Conservation (phyloP, 2,113 vertebrate genomes). For the Pygoscelis antarcticus region DNA sequence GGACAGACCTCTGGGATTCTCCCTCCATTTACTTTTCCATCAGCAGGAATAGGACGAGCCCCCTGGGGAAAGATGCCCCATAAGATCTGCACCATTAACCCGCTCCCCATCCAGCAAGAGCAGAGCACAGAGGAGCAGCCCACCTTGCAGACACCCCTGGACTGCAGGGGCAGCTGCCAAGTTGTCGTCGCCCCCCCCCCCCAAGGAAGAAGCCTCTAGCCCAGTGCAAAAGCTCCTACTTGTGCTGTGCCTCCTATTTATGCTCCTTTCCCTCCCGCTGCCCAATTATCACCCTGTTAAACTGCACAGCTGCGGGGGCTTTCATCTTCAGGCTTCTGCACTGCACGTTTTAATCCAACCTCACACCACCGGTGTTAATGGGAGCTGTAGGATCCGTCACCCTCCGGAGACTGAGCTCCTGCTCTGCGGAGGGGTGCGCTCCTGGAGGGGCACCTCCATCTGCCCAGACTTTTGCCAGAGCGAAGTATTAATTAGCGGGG, state of each 20-base stretch:
- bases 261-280: neutral
- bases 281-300: constrained; percentile 17
- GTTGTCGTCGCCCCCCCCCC: neutral
- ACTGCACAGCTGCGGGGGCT: neutral
- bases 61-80: neutral
- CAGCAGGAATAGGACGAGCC: neutral
- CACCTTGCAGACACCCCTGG: neutral
- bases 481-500: neutral
- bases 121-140: neutral
- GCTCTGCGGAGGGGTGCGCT: neutral
- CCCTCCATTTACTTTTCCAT: neutral
- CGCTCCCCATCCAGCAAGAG: neutral
- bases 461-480: neutral
- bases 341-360: neutral
- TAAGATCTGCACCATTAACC: neutral
- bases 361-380: neutral
- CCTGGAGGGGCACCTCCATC: neutral
- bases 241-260: neutral
- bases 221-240: neutral
- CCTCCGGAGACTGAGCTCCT: neutral
- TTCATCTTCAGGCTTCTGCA: neutral
- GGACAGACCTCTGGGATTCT: neutral
- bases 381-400: neutral
- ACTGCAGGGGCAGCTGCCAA: neutral
- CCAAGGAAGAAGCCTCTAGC: neutral